phyloP scores from a whole-genome alignment of 2,888 invertebrate genomes.

The Seira musarum region DNA sequence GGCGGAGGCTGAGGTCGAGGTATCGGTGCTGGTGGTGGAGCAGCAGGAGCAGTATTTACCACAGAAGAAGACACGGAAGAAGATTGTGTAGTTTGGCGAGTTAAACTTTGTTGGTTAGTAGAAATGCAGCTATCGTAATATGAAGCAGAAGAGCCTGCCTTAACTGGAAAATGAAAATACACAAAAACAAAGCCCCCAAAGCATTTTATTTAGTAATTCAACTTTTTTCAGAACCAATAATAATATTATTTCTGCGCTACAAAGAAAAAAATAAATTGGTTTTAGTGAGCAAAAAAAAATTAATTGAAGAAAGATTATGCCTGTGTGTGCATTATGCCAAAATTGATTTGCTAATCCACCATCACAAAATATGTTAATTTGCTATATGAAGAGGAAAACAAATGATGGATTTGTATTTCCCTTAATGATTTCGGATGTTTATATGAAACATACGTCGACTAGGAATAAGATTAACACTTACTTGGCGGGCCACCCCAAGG shows the following conservation, averaged over 20 bases:
- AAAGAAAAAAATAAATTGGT: too few species aligned
- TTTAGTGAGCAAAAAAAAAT: background rate
- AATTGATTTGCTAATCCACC: too few species aligned
- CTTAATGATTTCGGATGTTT: too few species aligned
- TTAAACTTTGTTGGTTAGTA: conserved; percentile 67
- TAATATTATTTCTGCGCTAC: too few species aligned
- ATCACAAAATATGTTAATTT: too few species aligned
- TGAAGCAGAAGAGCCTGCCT: conserved; percentile 66
- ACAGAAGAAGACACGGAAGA: conserved; percentile 43
- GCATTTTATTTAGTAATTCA: too few species aligned
- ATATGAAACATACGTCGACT: too few species aligned
- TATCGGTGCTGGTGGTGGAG: background rate
- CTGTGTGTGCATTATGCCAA: background rate
- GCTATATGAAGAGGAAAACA: too few species aligned
- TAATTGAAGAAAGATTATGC: background rate
- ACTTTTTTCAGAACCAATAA: too few species aligned
- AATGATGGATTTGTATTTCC: too few species aligned
- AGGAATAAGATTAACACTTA: too few species aligned
- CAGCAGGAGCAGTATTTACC: conserved; percentile 25
- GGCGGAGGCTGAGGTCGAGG: conserved; percentile 48
- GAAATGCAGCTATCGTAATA: conserved; percentile 67
- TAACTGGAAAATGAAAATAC: conserved; percentile 63
- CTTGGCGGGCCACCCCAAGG: conserved; percentile 65
- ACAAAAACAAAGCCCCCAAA: conserved; percentile 45
- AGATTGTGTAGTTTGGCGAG: conserved; percentile 47